Evolutionary conservation across 2,888 invertebrate genomes (phyloP).

Genomic region (Cremastobaeus sp.): DNA sequence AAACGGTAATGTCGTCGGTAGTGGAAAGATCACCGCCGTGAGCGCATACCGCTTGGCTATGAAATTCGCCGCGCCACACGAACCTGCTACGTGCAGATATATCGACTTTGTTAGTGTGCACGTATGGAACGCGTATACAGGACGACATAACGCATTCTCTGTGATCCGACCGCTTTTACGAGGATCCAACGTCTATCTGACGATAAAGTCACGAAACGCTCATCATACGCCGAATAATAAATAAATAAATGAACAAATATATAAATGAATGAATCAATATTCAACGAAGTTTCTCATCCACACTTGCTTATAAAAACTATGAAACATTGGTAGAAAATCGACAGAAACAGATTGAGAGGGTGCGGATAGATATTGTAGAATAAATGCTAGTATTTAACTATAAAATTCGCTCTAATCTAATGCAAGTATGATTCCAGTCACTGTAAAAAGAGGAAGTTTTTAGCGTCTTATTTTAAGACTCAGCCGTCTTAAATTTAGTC

Average conservation of each 20-base stretch:
- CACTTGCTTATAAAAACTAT: too few relatives aligned
- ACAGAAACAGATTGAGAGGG: too few relatives aligned
- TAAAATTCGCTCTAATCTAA: too few relatives aligned
- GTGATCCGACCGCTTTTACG: slow-evolving; percentile 69
- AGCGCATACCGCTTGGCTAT: slow-evolving; percentile 65
- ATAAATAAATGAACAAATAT: slow-evolving; percentile 54
- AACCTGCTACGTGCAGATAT: slow-evolving; percentile 58
- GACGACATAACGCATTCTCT: slow-evolving; percentile 74
- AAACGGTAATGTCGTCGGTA: slow-evolving; percentile 70
- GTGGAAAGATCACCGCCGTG: slow-evolving; percentile 73
- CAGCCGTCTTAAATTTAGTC: too few relatives aligned
- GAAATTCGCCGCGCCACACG: slow-evolving; percentile 74
- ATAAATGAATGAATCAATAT: too few relatives aligned
- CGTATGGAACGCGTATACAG: slow-evolving; percentile 67
- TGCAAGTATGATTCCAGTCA: too few relatives aligned
- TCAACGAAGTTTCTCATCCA: too few relatives aligned
- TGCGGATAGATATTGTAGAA: too few relatives aligned
- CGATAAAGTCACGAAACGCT: slow-evolving; percentile 47
- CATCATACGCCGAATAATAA: slow-evolving; percentile 44
- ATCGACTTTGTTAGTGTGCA: slow-evolving; percentile 60
- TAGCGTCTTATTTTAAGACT: too few relatives aligned
- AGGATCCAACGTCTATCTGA: slow-evolving; percentile 38
- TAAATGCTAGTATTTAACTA: too few relatives aligned
- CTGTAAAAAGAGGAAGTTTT: too few relatives aligned
- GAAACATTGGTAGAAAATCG: too few relatives aligned